phyloP scores from a whole-genome alignment of 1,140 invertebrate genomes.

The Stegodyphus dumicola region DNA sequence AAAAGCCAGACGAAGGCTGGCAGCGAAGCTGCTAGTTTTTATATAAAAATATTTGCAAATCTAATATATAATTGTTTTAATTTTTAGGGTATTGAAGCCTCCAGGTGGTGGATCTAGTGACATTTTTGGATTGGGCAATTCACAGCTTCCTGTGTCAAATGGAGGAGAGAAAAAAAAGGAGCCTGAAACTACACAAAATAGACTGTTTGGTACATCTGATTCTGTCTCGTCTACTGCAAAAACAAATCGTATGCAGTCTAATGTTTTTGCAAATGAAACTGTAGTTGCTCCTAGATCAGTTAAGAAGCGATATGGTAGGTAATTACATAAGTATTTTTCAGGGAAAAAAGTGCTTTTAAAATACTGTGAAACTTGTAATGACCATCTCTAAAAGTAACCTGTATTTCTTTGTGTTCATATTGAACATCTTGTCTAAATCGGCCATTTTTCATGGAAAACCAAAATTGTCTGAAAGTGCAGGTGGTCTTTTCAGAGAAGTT shows the following conservation, averaged over 20 bases:
- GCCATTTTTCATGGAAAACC: too few species aligned
- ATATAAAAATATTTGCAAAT: background rate
- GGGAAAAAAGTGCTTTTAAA: too few species aligned
- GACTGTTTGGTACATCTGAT: slow-evolving; percentile 20
- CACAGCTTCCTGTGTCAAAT: background rate
- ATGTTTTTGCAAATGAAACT: slow-evolving; percentile 21
- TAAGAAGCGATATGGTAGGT: slow-evolving; percentile 2
- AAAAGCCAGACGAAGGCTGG: too few species aligned
- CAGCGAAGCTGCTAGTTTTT: too few species aligned
- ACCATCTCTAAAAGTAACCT: too few species aligned
- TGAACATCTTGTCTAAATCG: too few species aligned
- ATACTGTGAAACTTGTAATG: too few species aligned
- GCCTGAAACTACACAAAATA: slow-evolving; percentile 18
- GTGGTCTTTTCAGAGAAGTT: too few species aligned
- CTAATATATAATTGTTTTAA: background rate
- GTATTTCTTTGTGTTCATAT: too few species aligned
- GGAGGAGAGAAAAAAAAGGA: background rate
- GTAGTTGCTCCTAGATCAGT: background rate
- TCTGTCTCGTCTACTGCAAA: background rate
- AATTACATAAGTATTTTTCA: background rate
- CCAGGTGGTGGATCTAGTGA: slow-evolving; percentile 54
- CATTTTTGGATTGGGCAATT: slow-evolving; percentile 36
- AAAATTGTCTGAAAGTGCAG: too few species aligned
- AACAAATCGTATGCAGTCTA: background rate
- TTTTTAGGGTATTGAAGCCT: slow-evolving; percentile 40